Evolutionary conservation across 2,888 invertebrate species (phyloP), one percentile per base, ranked within the genome.

Genomic region (Bembecia ichneumoniformis): DNA sequence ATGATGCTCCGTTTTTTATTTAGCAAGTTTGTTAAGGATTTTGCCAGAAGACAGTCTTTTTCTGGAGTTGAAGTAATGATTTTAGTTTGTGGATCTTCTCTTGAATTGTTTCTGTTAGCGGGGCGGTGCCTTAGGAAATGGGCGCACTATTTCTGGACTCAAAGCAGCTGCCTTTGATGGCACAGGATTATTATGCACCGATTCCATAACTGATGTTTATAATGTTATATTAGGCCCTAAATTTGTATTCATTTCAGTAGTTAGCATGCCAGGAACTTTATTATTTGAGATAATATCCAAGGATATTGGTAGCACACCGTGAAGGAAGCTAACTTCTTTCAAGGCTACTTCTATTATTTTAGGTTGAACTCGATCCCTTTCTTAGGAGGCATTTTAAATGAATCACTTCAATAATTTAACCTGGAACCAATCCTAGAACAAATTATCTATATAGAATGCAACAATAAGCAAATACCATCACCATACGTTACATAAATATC

Each of bases 371-470:
- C 46, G 16, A 16, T 15, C 15, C 46, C 16, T 46, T 46, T 46
- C 46, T 46, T 46, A 46, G 46, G 46, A 46, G 46, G 46, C 34
- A 46, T 46, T 46, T 15, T 46, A 2, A n/a, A 35, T 35, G 9
- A 3, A 35, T 3, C 9, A 35, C 9, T 35, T n/a, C 35, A 3
- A 16, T 9, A 11, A 9, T 28, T 34, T 28, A n/a, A 14, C 17
- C 15, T 28, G 20, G 11, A 17, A 43, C 15, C 11, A 14, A 43
- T 3, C 3, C 36, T 3, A n/a, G n/a, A 36, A 36, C 36, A 36
- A 36, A 3, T 36, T 36, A 36, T 10, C 11, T n/a, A 36, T 36
- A 3, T n/a, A 36, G 11, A 36, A 36, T 36, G 3, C 10, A 36
- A 36, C 17, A 17, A 17, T 17, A 17, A n/a, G 10, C 35, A 35